Evolutionary conservation across 1,140 invertebrate species (phyloP).

Genomic region (Neotoxoptera formosana): DNA sequence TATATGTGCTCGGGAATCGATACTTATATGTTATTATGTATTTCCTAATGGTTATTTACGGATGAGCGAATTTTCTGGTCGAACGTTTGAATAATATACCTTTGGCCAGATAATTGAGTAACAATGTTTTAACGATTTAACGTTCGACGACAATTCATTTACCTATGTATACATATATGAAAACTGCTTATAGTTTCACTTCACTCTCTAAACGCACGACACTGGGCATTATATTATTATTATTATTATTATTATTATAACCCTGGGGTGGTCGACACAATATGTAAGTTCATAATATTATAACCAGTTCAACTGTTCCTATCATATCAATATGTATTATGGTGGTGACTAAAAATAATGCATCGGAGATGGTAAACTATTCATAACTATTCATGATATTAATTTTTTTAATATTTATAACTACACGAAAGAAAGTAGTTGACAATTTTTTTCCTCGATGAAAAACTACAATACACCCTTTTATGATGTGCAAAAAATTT

Average conservation of each 20-base stretch:
- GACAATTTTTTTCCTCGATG: neutral
- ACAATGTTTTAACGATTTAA: conserved; percentile 29
- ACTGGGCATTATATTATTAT: neutral
- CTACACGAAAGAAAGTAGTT: neutral
- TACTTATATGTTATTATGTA: neutral
- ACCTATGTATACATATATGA: neutral
- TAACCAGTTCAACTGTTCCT: neutral
- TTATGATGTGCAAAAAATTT: neutral
- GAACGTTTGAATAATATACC: neutral
- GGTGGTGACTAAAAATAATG: neutral
- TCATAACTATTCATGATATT: neutral
- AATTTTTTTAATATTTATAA: neutral
- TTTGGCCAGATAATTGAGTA: neutral
- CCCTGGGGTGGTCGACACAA: neutral
- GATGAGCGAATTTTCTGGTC: conserved; percentile 30
- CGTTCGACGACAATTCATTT: conserved; percentile 17
- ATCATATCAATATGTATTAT: neutral
- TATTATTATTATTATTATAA: neutral
- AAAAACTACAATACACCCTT: neutral
- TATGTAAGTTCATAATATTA: neutral
- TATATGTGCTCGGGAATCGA: neutral
- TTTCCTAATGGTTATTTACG: conserved; percentile 14
- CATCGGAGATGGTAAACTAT: neutral
- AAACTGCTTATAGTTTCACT: neutral
- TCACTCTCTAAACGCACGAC: conserved; percentile 23